A percentile compares a stretch with the other conserved stretches of the same genome.
Evolutionary conservation across 2,113 vertebrate genomes (phyloP).

Genomic region (Prietella phreatophila): DNA sequence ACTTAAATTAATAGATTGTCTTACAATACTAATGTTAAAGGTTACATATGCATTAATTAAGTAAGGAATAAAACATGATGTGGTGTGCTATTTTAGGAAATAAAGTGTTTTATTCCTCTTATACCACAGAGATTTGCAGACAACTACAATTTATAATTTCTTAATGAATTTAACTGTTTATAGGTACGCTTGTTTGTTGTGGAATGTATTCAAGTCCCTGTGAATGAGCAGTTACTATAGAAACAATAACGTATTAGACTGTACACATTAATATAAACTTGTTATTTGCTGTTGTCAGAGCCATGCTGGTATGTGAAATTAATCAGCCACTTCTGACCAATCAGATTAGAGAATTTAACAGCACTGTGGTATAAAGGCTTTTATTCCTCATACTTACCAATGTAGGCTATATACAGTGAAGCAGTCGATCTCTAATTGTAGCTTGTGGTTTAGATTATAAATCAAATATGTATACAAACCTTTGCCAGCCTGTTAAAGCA

Average conservation of each 20-base stretch:
- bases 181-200: neutral
- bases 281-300: neutral
- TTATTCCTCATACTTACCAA: neutral
- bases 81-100: neutral
- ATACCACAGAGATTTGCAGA: neutral
- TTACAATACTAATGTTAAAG: neutral
- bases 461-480: constrained; percentile 59
- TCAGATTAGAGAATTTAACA: neutral
- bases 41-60: neutral
- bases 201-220: neutral
- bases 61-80: neutral
- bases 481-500: constrained; percentile 77
- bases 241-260: neutral
- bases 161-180: neutral
- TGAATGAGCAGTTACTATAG: neutral
- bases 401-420: neutral
- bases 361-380: neutral
- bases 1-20: neutral
- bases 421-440: neutral
- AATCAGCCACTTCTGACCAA: neutral
- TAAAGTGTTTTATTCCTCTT: neutral
- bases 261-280: neutral
- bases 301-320: neutral
- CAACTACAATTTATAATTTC: neutral
- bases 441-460: neutral